Evolutionary conservation across 2,888 invertebrate species (phyloP), one percentile per base, ranked within the genome.

Genomic region (Agrotis exclamationis): DNA sequence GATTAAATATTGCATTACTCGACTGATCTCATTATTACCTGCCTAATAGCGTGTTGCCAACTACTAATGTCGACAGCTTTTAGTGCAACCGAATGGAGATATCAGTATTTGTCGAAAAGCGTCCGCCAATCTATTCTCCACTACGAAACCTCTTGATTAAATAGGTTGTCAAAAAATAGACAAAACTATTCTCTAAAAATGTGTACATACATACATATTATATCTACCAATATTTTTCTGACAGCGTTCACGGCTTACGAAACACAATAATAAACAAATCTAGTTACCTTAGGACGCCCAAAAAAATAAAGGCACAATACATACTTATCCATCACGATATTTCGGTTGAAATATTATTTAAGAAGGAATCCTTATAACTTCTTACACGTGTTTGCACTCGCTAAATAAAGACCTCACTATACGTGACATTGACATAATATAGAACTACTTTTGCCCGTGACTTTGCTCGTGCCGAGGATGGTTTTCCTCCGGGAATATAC

Each of bases 371-470:
- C 24, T 57, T 76, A 9, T 22, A 76, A 50, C 45, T 51, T 50
- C 45, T 13, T 58, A 76, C 76, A 73, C 76, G 68, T 73, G 33
- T 76, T 57, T 51, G 50, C 33, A 50, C 48, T 76, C 54, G 14
- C 22, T 45, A 20, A 65, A 65, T 65, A 75, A 56, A 50, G 4
- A 45, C 14, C 18, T 50, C 14, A 9, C 45, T 45, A 22, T 14
- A 54, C 45, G 11, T 62, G 53, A 70, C 53, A 39, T 48, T 71
- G 24, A 48, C 18, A n/a, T 47, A 39, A 39, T 70, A 48, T 47
- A 47, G 6, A 39, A 33, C 33, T 56, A 56, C 33, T n/a, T n/a
- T 33, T 56, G 13, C n/a, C 56, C n/a, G 33, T n/a, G 6, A 2
- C n/a, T 33, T 56, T 18, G 13, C 56, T 6, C n/a, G n/a, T 3